Conservation (phyloP, 2,113 vertebrate genomes). For the Malurus melanocephalus region DNA sequence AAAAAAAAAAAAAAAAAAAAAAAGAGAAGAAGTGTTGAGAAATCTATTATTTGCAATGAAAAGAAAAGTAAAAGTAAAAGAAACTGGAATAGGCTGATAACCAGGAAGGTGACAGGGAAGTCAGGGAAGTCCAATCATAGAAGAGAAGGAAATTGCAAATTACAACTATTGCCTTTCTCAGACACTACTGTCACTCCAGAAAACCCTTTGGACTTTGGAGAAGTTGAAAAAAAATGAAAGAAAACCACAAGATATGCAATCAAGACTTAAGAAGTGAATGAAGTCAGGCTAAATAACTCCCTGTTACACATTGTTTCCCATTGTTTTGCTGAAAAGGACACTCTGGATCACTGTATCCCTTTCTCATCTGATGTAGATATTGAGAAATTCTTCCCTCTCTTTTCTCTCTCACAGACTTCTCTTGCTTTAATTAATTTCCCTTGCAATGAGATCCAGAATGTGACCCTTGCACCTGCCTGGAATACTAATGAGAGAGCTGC, state of each 20-base stretch:
- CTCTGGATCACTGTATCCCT: not conserved
- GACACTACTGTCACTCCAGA: not conserved
- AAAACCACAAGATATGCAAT: not conserved
- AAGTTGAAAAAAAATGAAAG: not conserved
- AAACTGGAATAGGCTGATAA: not conserved
- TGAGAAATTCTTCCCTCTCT: not conserved
- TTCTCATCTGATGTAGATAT: not conserved
- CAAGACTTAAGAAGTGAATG: not conserved
- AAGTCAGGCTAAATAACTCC: not conserved
- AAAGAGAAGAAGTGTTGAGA: not conserved
- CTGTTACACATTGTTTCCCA: not conserved
- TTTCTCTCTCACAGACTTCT: not conserved
- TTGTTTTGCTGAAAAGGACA: not conserved
- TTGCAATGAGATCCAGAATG: not conserved
- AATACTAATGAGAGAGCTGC: not conserved
- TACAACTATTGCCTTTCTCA: slow-evolving; percentile 1
- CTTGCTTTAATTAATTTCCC: not conserved
- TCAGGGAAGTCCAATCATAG: not conserved
- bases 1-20: not conserved
- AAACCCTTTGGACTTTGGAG: not conserved
- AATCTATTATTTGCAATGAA: not conserved
- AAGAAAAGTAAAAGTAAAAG: not conserved
- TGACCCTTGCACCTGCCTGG: not conserved
- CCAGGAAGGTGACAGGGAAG: not conserved
- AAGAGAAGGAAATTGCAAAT: slow-evolving; percentile 5